phyloP scores from a whole-genome alignment of 1,140 invertebrate genomes.

The Magallana ariakensis region DNA sequence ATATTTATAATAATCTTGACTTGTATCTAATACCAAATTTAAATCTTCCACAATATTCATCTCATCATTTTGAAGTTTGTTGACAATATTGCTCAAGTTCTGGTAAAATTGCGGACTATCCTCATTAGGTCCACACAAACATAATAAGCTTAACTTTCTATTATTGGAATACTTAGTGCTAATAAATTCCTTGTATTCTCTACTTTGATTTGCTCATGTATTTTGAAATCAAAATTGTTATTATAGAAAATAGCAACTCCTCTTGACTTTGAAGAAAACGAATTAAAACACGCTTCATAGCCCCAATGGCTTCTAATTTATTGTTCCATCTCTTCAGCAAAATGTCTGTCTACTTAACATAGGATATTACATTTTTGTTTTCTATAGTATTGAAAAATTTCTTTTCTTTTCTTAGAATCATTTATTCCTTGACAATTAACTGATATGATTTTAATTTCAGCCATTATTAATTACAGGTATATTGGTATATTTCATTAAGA shows the following conservation, averaged over 20 bases:
- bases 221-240: constrained; percentile 38
- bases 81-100: neutral
- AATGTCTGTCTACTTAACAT: constrained; percentile 49
- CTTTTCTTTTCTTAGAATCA: constrained; percentile 36
- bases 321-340: constrained; percentile 37
- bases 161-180: constrained; percentile 32
- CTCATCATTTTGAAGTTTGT: neutral
- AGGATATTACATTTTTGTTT: constrained; percentile 36
- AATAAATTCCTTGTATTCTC: neutral
- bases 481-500: neutral
- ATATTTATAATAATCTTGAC: constrained; percentile 30
- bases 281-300: constrained; percentile 7
- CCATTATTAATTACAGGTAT: neutral
- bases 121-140: constrained; percentile 34
- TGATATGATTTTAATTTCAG: constrained; percentile 11
- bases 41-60: constrained; percentile 21
- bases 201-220: neutral
- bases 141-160: constrained; percentile 6
- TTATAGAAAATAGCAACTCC: constrained; percentile 41
- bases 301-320: neutral
- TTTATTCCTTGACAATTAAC: constrained; percentile 37
- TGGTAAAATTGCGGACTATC: neutral
- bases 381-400: constrained; percentile 31
- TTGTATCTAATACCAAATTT: constrained; percentile 11
- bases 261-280: neutral